phyloP scores from a whole-genome alignment of 2,113 vertebrate species.

The Amia ocellicauda region DNA sequence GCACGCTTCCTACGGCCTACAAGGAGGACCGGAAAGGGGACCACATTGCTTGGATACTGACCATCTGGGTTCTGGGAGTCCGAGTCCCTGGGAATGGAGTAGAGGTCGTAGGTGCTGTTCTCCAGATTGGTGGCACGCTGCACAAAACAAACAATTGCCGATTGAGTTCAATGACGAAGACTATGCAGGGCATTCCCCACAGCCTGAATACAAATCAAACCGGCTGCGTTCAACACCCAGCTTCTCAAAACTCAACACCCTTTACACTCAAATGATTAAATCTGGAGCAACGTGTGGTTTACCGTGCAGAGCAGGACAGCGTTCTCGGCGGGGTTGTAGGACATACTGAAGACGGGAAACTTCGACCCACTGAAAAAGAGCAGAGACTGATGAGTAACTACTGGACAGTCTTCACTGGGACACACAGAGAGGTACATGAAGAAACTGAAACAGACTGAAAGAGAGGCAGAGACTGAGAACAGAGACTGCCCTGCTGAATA shows the following conservation, averaged over 20 bases:
- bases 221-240: too few species aligned
- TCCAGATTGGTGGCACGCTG: slow-evolving; percentile 95
- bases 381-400: not conserved
- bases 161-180: too few species aligned
- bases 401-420: not conserved
- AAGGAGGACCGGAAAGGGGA: not conserved
- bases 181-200: too few species aligned
- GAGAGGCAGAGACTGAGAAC: too few species aligned
- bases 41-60: slow-evolving; percentile 56
- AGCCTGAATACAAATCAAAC: too few species aligned
- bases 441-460: too few species aligned
- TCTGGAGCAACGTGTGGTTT: slow-evolving; percentile 38
- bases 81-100: slow-evolving; percentile 91
- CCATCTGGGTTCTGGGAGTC: slow-evolving; percentile 97
- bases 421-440: too few species aligned
- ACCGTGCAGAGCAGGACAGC: slow-evolving; percentile 91
- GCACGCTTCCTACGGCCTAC: not conserved
- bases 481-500: too few species aligned
- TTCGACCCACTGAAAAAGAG: slow-evolving; percentile 79
- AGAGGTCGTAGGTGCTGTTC: slow-evolving; percentile 96
- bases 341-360: slow-evolving; percentile 97
- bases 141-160: not conserved
- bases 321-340: slow-evolving; percentile 94
- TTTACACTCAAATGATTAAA: too few species aligned
- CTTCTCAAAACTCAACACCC: too few species aligned